phyloP scores from a whole-genome alignment of 2,888 invertebrate species.

The Macrophya alboannulata region DNA sequence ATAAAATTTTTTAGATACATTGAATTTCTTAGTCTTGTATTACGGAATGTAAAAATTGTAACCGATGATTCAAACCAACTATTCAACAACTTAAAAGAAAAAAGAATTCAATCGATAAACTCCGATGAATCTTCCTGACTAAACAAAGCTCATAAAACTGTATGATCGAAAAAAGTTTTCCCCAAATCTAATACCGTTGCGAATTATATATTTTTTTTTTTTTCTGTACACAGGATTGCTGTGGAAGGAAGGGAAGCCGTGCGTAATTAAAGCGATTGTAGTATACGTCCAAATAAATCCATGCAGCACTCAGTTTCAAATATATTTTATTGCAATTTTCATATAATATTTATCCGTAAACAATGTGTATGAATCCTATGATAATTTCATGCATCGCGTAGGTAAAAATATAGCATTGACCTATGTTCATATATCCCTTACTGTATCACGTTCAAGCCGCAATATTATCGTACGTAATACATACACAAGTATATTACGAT shows the following conservation, averaged over 20 bases:
- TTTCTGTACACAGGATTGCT: conserved; percentile 41
- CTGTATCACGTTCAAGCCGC: conserved; percentile 8
- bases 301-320: conserved; percentile 65
- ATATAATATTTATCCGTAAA: conserved; percentile 65
- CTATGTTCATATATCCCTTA: conserved; percentile 22
- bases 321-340: conserved; percentile 74
- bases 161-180: neutral
- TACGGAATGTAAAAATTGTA: neutral
- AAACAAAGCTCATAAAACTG: neutral
- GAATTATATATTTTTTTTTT: conserved; percentile 43
- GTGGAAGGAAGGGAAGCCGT: conserved; percentile 54
- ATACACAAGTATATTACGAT: neutral
- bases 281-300: conserved; percentile 52
- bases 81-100: neutral
- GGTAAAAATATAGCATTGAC: conserved; percentile 41
- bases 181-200: neutral
- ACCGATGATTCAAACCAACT: neutral
- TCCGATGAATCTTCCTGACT: neutral
- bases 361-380: conserved; percentile 48
- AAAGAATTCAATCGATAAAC: neutral
- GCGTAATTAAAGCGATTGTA: conserved; percentile 51
- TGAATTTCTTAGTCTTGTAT: neutral
- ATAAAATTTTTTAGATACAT: neutral
- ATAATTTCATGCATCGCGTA: conserved; percentile 49
- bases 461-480: conserved; percentile 16